These are phyloP conservation scores for Chelonus insularis DNA, from an alignment of 1,140 invertebrate species.

Conservation along the genomic window DNA sequence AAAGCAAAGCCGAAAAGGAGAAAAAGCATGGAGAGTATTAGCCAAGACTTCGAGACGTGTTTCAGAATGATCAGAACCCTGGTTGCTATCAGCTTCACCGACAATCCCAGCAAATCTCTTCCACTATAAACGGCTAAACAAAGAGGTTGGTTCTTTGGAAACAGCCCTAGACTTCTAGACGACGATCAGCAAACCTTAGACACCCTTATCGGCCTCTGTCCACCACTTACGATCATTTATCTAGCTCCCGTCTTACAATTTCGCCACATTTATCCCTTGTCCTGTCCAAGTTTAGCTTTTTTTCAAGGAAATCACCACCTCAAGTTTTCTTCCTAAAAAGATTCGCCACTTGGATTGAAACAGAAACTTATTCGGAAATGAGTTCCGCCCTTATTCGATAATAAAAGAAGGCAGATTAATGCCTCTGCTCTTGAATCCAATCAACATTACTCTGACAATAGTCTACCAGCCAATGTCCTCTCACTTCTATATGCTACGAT, in stretches of 20 bases:
- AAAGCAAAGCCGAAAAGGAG: neutral
- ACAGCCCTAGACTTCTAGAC: slow-evolving; percentile 33
- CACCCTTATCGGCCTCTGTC: slow-evolving; percentile 54
- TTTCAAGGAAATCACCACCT: neutral
- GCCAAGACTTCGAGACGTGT: slow-evolving; percentile 8
- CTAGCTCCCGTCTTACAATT: slow-evolving; percentile 41
- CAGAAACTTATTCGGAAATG: slow-evolving; percentile 8
- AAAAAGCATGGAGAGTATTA: slow-evolving; percentile 16
- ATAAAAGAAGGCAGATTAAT: slow-evolving; percentile 61
- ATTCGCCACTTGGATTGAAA: slow-evolving; percentile 21
- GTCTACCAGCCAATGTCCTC: slow-evolving; percentile 55
- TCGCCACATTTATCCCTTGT: neutral
- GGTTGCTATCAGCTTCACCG: slow-evolving; percentile 42
- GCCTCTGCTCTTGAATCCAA: slow-evolving; percentile 59
- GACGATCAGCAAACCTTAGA: slow-evolving; percentile 28
- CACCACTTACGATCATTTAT: slow-evolving; percentile 56
- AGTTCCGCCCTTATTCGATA: slow-evolving; percentile 36
- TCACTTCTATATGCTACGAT: slow-evolving; percentile 45
- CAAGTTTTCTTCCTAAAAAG: neutral
- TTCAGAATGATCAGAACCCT: neutral
- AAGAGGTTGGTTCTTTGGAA: slow-evolving; percentile 59
- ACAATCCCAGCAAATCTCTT: slow-evolving; percentile 59
- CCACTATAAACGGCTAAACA: slow-evolving; percentile 62
- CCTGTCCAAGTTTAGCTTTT: neutral
- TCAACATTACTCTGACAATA: slow-evolving; percentile 60